A percentile compares a stretch with the other conserved stretches of the same genome.
Evolutionary conservation across 2,113 vertebrate species (phyloP).

Genomic region (Cepphus grylle): DNA sequence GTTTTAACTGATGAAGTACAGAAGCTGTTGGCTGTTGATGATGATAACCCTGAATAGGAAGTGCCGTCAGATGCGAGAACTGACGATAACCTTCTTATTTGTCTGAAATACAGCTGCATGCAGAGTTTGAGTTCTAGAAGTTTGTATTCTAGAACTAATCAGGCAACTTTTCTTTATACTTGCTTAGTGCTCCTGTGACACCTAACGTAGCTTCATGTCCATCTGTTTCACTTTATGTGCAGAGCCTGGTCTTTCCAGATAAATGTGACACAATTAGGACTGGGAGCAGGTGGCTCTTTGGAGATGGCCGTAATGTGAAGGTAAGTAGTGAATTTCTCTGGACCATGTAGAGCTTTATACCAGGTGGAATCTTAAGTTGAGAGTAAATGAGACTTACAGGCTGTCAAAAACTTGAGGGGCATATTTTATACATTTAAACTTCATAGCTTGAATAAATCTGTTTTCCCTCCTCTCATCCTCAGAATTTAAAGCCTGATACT

Average conservation of each 20-base stretch:
- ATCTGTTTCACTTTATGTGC: neutral
- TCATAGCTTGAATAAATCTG: neutral
- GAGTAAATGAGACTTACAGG: too few species aligned
- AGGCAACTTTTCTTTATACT: accelerated
- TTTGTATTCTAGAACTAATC: accelerated
- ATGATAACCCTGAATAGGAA: slow-evolving; percentile 91
- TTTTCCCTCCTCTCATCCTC: neutral
- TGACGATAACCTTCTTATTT: slow-evolving; percentile 76
- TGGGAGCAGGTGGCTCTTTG: neutral
- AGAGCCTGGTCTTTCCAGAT: neutral
- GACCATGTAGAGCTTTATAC: accelerated
- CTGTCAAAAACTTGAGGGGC: accelerated
- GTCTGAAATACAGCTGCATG: slow-evolving; percentile 60
- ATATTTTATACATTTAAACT: neutral
- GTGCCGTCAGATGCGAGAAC: slow-evolving; percentile 94
- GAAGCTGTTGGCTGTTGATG: slow-evolving; percentile 55
- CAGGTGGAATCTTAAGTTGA: accelerated
- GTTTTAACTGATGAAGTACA: accelerated
- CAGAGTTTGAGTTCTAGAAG: neutral
- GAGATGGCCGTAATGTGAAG: neutral
- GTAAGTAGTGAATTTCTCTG: neutral
- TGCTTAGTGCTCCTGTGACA: neutral
- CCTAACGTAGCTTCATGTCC: accelerated
- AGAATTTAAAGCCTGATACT: neutral
- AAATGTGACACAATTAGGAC: accelerated